Percentiles rank a stretch among this genome's conserved stretches.
Evolutionary conservation across 1,140 invertebrate genomes (phyloP).

Genomic region (Thaumetopoea pityocampa): DNA sequence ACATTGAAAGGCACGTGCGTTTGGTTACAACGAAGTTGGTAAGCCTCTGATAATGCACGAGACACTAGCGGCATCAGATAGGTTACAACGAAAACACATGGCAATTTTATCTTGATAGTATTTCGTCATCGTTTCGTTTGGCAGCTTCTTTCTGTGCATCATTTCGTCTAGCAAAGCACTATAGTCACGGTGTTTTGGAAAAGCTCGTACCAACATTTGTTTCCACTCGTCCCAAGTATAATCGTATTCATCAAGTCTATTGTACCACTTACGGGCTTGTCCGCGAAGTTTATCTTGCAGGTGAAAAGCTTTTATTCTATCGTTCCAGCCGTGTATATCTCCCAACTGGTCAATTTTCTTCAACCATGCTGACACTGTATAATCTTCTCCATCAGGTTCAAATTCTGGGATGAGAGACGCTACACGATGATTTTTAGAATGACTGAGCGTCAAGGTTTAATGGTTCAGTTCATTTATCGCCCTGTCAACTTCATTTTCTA

Average conservation of each 20-base stretch:
- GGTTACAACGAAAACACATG: constrained; percentile 40
- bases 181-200: constrained; percentile 20
- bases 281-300: constrained; percentile 35
- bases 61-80: constrained; percentile 33
- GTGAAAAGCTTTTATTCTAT: constrained; percentile 22
- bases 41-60: constrained; percentile 48
- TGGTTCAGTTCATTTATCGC: too few relatives aligned
- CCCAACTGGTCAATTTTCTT: constrained; percentile 35
- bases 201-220: constrained; percentile 16
- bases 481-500: too few relatives aligned
- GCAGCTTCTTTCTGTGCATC: constrained; percentile 28
- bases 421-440: too few relatives aligned
- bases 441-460: too few relatives aligned
- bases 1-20: constrained; percentile 38
- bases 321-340: constrained; percentile 27
- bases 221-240: constrained; percentile 32
- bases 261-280: constrained; percentile 31
- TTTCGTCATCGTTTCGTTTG: constrained; percentile 34
- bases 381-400: constrained; percentile 26
- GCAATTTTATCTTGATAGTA: constrained; percentile 45
- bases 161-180: constrained; percentile 27
- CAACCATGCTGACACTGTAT: constrained; percentile 22
- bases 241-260: constrained; percentile 30
- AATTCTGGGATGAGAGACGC: constrained; percentile 20
- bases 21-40: constrained; percentile 31